Evolutionary conservation across 2,797 vertebrate species (phyloP).

Genomic region (Tragopan temminckii): DNA sequence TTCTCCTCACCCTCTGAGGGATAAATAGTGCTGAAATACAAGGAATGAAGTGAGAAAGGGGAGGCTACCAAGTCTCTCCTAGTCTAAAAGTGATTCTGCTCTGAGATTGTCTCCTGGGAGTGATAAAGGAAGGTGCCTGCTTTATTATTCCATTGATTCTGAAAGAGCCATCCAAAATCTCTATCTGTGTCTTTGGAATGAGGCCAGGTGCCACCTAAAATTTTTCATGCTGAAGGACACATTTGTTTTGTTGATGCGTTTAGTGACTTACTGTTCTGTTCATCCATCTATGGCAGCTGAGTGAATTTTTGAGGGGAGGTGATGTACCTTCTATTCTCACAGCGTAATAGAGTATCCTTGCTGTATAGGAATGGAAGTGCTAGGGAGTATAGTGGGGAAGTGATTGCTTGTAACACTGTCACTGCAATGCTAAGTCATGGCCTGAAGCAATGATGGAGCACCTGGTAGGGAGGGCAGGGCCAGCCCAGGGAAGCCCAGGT

Average conservation of each 20-base stretch:
- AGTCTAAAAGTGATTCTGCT: neutral
- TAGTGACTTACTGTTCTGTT: neutral
- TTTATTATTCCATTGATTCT: neutral
- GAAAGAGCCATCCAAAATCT: neutral
- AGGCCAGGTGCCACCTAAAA: neutral
- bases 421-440: too few relatives aligned
- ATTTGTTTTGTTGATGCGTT: neutral
- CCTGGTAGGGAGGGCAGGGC: too few relatives aligned
- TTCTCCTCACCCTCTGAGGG: neutral
- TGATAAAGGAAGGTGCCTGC: neutral
- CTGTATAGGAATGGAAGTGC: neutral
- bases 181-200: rapidly evolving
- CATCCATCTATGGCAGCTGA: neutral
- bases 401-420: too few relatives aligned
- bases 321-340: neutral
- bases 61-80: neutral
- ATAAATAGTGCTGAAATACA: neutral
- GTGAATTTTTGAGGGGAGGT: too few relatives aligned
- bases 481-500: too few relatives aligned
- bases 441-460: too few relatives aligned
- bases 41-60: neutral
- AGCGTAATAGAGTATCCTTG: neutral
- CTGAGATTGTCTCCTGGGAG: neutral
- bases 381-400: neutral
- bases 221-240: neutral